Evolutionary conservation across 2,797 vertebrate species (phyloP).

Genomic region (Peromyscus aztecus): DNA sequence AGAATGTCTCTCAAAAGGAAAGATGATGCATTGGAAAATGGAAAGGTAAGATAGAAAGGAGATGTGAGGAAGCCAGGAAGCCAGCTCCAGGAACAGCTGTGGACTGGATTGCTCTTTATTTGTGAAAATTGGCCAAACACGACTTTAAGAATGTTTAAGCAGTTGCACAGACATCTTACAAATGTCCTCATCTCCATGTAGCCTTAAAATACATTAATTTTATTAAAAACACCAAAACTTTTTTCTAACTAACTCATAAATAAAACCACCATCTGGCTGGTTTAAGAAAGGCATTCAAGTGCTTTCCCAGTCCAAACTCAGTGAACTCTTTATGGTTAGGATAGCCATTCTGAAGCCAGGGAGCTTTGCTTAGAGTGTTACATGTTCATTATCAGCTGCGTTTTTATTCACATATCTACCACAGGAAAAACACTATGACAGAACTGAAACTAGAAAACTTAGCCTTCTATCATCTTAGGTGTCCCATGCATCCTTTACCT

Average conservation of each 20-base stretch:
- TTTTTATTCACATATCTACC: neutral
- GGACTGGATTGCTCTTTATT: neutral
- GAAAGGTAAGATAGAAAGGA: neutral
- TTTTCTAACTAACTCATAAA: neutral
- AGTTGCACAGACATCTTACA: neutral
- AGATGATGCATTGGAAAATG: neutral
- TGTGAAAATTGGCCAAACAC: neutral
- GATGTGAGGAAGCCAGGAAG: neutral
- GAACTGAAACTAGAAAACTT: neutral
- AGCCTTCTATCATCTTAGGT: too few species aligned
- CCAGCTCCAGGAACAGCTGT: neutral
- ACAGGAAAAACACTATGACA: neutral
- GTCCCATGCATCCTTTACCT: neutral
- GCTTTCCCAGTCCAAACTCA: neutral
- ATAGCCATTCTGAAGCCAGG: too few species aligned
- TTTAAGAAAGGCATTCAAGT: neutral
- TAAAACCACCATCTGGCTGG: too few species aligned
- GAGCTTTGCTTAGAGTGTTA: too few species aligned
- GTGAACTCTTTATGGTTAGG: neutral
- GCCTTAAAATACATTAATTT: slow-evolving; percentile 8
- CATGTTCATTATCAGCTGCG: too few species aligned
- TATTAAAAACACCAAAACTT: neutral
- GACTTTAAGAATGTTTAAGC: neutral
- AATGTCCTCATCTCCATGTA: neutral
- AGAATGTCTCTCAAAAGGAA: neutral